Evolutionary conservation across 2,113 vertebrate genomes (phyloP).

Genomic region (Procavia capensis): DNA sequence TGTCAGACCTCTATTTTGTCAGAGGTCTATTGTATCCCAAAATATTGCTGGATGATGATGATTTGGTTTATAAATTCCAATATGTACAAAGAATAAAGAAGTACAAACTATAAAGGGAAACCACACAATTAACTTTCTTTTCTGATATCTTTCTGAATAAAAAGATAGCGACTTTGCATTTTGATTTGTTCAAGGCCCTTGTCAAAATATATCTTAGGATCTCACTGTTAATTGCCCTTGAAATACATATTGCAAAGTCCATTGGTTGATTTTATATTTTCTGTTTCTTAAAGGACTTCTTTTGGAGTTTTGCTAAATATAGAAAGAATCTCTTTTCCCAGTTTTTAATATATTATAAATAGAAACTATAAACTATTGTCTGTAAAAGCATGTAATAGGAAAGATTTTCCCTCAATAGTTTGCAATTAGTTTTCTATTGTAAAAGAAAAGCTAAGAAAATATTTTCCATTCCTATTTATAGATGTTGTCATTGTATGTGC

Average conservation of each 20-base stretch:
- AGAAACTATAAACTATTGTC: background rate
- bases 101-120: background rate
- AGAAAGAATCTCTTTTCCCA: background rate
- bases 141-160: background rate
- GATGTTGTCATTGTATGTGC: background rate
- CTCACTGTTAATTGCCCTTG: background rate
- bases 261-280: background rate
- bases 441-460: background rate
- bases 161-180: background rate
- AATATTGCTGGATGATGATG: background rate
- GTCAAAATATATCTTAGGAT: background rate
- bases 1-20: background rate
- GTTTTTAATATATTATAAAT: slow-evolving; percentile 18
- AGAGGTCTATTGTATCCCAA: background rate
- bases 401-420: background rate
- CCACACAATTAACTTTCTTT: background rate
- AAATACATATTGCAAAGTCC: background rate
- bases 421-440: background rate
- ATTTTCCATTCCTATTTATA: background rate
- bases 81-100: background rate
- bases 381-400: background rate
- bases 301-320: background rate
- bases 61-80: background rate
- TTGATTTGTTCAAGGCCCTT: background rate
- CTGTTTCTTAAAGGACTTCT: background rate